Conservation (phyloP, 1,140 invertebrate genomes). For the Drosophila watanabei region DNA sequence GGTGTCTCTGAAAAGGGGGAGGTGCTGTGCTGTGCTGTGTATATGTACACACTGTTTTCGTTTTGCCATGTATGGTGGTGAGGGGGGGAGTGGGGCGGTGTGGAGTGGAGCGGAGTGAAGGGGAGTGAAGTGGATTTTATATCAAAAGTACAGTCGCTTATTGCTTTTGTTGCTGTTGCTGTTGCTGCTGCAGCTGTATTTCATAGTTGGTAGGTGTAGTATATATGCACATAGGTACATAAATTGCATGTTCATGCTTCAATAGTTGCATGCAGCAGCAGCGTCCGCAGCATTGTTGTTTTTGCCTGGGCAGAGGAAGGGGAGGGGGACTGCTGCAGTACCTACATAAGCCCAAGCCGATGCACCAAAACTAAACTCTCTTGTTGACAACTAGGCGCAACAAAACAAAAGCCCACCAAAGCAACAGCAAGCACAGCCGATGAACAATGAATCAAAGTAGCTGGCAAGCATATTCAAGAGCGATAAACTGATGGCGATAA, state of each 20-base stretch:
- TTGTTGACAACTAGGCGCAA: slow-evolving; percentile 67
- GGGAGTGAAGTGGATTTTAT: slow-evolving; percentile 71
- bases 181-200: slow-evolving; percentile 71
- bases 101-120: not conserved
- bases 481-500: slow-evolving; percentile 47
- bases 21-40: slow-evolving; percentile 21
- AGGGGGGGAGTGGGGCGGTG: not conserved
- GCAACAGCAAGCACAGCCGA: slow-evolving; percentile 16
- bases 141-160: slow-evolving; percentile 77
- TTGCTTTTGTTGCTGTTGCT: slow-evolving; percentile 57
- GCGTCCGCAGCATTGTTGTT: slow-evolving; percentile 52
- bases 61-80: slow-evolving; percentile 59
- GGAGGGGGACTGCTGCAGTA: slow-evolving; percentile 3
- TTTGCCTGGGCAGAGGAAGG: not conserved
- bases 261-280: slow-evolving; percentile 77
- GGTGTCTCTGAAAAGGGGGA: slow-evolving; percentile 29
- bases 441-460: slow-evolving; percentile 45
- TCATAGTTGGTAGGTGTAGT: slow-evolving; percentile 62
- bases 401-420: slow-evolving; percentile 58
- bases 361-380: slow-evolving; percentile 64
- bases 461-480: slow-evolving; percentile 41
- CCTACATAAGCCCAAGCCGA: slow-evolving; percentile 69
- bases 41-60: slow-evolving; percentile 45
- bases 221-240: slow-evolving; percentile 54
- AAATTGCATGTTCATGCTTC: slow-evolving; percentile 83